Conservation (phyloP, 2,888 invertebrate species). For the Diadegma fenestrale region DNA sequence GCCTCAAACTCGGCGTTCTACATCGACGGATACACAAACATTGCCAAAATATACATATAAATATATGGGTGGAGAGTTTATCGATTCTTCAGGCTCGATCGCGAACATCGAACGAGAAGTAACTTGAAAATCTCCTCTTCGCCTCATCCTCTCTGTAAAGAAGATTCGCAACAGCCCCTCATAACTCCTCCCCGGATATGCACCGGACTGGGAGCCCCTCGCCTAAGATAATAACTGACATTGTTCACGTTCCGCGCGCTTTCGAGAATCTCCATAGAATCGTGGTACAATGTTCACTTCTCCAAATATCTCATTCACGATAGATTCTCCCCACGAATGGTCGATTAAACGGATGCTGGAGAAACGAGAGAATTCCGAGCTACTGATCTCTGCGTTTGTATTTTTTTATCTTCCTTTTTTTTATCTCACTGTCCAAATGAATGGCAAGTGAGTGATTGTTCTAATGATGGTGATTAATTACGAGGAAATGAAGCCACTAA, state of each 20-base stretch:
- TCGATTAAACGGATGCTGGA: neutral
- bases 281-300: constrained; percentile 14
- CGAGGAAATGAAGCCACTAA: neutral
- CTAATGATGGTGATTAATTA: neutral
- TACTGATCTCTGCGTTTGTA: neutral
- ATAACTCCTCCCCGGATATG: constrained; percentile 25
- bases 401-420: neutral
- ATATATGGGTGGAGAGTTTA: constrained; percentile 54
- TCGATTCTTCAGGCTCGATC: constrained; percentile 81
- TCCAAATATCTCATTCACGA: neutral
- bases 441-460: neutral
- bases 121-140: constrained; percentile 1
- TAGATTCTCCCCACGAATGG: neutral
- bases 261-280: constrained; percentile 27
- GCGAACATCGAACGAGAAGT: constrained; percentile 71
- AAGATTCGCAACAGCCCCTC: constrained; percentile 18
- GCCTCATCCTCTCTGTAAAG: neutral
- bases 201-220: constrained; percentile 1
- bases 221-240: constrained; percentile 26
- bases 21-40: neutral
- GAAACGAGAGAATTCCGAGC: neutral
- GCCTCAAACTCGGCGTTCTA: constrained; percentile 38
- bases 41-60: neutral
- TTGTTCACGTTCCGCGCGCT: constrained; percentile 27
- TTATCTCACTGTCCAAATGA: neutral